phyloP scores from a whole-genome alignment of 2,797 vertebrate species.

The Sciurus carolinensis region DNA sequence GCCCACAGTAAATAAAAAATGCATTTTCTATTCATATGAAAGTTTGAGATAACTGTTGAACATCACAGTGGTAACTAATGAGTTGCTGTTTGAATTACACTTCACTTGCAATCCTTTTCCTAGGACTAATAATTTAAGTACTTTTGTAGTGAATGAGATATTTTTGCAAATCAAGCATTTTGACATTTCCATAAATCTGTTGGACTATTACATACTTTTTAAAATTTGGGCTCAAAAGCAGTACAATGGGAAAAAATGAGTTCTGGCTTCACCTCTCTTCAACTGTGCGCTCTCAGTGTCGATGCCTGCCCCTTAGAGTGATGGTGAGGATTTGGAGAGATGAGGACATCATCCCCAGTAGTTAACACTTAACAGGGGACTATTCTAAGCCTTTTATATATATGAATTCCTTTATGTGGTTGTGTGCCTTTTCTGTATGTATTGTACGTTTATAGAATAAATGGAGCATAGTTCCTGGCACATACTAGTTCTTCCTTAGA shows the following conservation, averaged over 20 bases:
- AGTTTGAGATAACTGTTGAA: neutral
- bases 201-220: slow-evolving; percentile 35
- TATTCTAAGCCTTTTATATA: neutral
- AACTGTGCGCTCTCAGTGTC: neutral
- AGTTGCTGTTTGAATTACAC: neutral
- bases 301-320: neutral
- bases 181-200: slow-evolving; percentile 49
- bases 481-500: neutral
- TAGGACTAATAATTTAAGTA: slow-evolving; percentile 8
- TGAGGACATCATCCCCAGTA: neutral
- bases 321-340: neutral
- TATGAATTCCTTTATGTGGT: neutral
- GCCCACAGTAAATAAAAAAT: slow-evolving; percentile 56
- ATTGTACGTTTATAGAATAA: neutral
- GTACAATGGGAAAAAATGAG: slow-evolving; percentile 17
- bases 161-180: slow-evolving; percentile 40
- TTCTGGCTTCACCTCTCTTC: slow-evolving; percentile 25
- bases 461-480: neutral
- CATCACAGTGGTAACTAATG: neutral
- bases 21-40: slow-evolving; percentile 1
- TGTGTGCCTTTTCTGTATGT: neutral
- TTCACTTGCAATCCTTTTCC: slow-evolving; percentile 25
- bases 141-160: slow-evolving; percentile 49
- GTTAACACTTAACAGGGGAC: neutral
- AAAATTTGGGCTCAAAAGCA: neutral